Percentiles rank a stretch among this genome's conserved stretches.
Conservation (phyloP, 1,140 invertebrate genomes). For the Trichoplusia ni region DNA sequence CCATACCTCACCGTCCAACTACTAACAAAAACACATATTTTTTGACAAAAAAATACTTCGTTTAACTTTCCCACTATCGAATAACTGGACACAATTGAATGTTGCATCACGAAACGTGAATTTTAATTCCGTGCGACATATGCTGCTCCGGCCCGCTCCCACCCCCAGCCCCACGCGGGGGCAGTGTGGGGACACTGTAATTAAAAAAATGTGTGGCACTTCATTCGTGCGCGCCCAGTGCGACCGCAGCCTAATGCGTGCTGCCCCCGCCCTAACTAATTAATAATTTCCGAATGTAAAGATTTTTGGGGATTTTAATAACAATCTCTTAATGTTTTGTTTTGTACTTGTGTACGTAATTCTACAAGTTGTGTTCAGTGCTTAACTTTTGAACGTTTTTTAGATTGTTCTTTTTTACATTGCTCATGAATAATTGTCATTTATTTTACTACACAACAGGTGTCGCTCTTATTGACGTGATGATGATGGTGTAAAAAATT, state of each 20-base stretch:
- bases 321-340: slow-evolving; percentile 37
- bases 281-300: slow-evolving; percentile 55
- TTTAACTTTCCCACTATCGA: slow-evolving; percentile 25
- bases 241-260: slow-evolving; percentile 50
- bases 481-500: too few relatives aligned
- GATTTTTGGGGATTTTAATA: slow-evolving; percentile 45
- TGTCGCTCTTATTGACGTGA: too few relatives aligned
- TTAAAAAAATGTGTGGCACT: slow-evolving; percentile 78
- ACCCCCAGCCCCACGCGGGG: slow-evolving; percentile 25
- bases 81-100: slow-evolving; percentile 43
- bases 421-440: too few relatives aligned
- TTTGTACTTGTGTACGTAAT: slow-evolving; percentile 14
- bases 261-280: slow-evolving; percentile 51
- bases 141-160: slow-evolving; percentile 42
- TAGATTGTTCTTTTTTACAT: neutral
- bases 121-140: slow-evolving; percentile 71
- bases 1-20: slow-evolving; percentile 16
- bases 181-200: slow-evolving; percentile 45
- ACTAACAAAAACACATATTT: slow-evolving; percentile 8
- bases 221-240: slow-evolving; percentile 59
- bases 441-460: too few relatives aligned
- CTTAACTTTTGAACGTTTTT: neutral
- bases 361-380: neutral
- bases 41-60: slow-evolving; percentile 20
- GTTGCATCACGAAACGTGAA: slow-evolving; percentile 63